A percentile compares a stretch with the other conserved stretches of the same genome.
These are phyloP conservation scores for Orgyia antiqua DNA, from an alignment of 2,888 invertebrate species.

Conservation along the genomic window DNA sequence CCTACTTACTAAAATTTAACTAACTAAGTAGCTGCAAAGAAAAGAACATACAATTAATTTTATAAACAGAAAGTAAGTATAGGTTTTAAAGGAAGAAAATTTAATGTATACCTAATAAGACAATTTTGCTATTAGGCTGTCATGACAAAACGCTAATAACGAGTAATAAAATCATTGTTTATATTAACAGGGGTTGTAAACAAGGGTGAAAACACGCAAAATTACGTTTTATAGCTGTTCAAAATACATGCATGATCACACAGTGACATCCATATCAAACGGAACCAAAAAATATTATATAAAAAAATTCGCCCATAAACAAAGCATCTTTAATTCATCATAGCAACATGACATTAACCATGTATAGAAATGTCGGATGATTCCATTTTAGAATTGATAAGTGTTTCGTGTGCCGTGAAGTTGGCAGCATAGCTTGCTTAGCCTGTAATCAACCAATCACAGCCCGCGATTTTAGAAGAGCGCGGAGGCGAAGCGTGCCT, in stretches of 20 bases:
- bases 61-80: too few relatives aligned
- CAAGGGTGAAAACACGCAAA: slow-evolving; percentile 24
- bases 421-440: slow-evolving; percentile 29
- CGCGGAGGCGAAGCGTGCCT: slow-evolving; percentile 70
- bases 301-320: neutral
- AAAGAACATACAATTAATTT: too few relatives aligned
- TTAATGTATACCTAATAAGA: too few relatives aligned
- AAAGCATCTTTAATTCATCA: slow-evolving; percentile 6
- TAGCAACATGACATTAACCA: slow-evolving; percentile 27
- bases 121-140: too few relatives aligned
- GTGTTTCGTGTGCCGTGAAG: slow-evolving; percentile 43
- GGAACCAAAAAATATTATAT: slow-evolving; percentile 35
- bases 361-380: slow-evolving; percentile 46
- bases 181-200: slow-evolving; percentile 6
- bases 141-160: slow-evolving; percentile 10
- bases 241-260: slow-evolving; percentile 41
- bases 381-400: slow-evolving; percentile 45
- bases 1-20: too few relatives aligned
- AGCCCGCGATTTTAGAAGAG: slow-evolving; percentile 33
- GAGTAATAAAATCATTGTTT: neutral
- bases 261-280: slow-evolving; percentile 35
- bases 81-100: too few relatives aligned
- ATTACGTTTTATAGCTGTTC: slow-evolving; percentile 12
- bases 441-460: slow-evolving; percentile 46
- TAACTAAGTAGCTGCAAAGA: too few relatives aligned